These are phyloP conservation scores for Melanostoma mellinum DNA, from an alignment of 2,888 invertebrate species.

Conservation along the genomic window DNA sequence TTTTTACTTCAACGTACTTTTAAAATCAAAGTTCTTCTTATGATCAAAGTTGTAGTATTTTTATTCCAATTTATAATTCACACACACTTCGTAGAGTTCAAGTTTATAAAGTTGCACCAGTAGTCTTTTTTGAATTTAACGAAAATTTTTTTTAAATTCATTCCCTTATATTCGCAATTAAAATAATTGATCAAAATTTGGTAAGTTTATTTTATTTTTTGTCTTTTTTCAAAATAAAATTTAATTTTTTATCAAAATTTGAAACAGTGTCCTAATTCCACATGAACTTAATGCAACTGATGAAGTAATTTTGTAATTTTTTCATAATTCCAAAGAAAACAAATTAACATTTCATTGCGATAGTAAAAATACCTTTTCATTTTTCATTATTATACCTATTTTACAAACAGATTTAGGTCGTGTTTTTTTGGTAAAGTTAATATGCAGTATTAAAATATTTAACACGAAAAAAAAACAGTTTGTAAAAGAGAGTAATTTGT, in stretches of 20 bases:
- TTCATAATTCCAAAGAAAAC: no score
- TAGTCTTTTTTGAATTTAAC: constrained; percentile 48
- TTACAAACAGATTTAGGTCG: no score
- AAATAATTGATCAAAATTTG: constrained; percentile 31
- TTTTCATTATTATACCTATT: no score
- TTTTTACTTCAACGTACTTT: background rate
- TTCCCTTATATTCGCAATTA: background rate
- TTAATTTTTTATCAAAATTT: constrained; percentile 34
- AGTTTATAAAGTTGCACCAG: constrained; percentile 61
- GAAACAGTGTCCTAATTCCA: background rate
- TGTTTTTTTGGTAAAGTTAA: no score
- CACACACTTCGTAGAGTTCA: constrained; percentile 50
- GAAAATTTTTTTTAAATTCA: constrained; percentile 11
- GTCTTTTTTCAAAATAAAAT: constrained; percentile 35
- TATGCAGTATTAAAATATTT: no score
- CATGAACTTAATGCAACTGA: no score
- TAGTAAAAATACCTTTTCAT: no score
- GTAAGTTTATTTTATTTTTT: constrained; percentile 51
- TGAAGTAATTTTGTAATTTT: no score
- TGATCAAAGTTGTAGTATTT: constrained; percentile 5
- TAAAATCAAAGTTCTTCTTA: constrained; percentile 5
- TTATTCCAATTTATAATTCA: constrained; percentile 45
- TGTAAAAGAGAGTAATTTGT: no score
- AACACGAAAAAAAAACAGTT: no score
- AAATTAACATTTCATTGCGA: no score